Percentiles rank a stretch among this genome's conserved stretches.
These are phyloP conservation scores for Tetragonisca angustula DNA, from an alignment of 2,888 invertebrate genomes.

Conservation along the genomic window DNA sequence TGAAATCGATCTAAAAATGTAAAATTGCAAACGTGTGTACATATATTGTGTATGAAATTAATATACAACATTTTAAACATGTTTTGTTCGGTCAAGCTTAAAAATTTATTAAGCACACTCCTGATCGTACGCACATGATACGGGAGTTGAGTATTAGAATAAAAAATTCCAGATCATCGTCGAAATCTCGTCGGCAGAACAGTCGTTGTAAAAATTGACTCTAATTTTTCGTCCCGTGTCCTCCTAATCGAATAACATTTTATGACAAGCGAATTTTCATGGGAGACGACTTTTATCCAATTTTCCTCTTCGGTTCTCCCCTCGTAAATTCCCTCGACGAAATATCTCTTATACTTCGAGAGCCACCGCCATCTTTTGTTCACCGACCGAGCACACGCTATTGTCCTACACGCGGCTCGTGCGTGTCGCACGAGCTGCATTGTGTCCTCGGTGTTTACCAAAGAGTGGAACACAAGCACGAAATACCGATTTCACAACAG, in stretches of 20 bases:
- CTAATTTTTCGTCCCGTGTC: slow-evolving; percentile 12
- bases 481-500: slow-evolving; percentile 39
- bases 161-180: too few relatives aligned
- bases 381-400: slow-evolving; percentile 7
- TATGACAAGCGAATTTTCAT: slow-evolving; percentile 25
- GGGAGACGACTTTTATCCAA: slow-evolving; percentile 7
- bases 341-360: slow-evolving; percentile 36
- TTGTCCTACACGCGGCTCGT: slow-evolving; percentile 23
- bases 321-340: slow-evolving; percentile 16
- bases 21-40: too few relatives aligned
- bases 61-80: too few relatives aligned
- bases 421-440: slow-evolving; percentile 28
- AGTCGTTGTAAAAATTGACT: neutral
- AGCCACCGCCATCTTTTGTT: slow-evolving; percentile 31
- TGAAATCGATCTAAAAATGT: too few relatives aligned
- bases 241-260: slow-evolving; percentile 14
- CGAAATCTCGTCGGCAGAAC: too few relatives aligned
- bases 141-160: neutral
- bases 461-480: slow-evolving; percentile 20
- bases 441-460: slow-evolving; percentile 46
- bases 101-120: too few relatives aligned
- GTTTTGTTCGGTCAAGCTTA: too few relatives aligned
- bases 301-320: slow-evolving; percentile 25
- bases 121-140: too few relatives aligned
- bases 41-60: too few relatives aligned